phyloP scores from a whole-genome alignment of 1,140 invertebrate species.

The Euwallacea similis region DNA sequence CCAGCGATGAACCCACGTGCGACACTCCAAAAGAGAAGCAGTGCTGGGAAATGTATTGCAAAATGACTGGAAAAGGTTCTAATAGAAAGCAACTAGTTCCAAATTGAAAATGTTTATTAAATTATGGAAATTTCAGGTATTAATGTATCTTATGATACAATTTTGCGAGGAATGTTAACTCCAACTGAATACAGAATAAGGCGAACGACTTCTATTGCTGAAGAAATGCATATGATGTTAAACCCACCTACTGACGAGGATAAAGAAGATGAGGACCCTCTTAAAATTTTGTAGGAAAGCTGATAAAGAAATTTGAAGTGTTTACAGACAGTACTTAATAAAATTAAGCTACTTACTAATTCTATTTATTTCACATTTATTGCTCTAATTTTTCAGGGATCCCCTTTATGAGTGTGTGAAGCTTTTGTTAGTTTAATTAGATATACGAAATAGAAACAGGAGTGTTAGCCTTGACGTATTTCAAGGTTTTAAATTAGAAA shows the following conservation, averaged over 20 bases:
- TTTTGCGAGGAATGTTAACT: slow-evolving; percentile 70
- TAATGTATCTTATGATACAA: slow-evolving; percentile 68
- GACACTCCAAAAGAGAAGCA: slow-evolving; percentile 56
- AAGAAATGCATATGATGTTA: slow-evolving; percentile 30
- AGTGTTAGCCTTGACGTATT: too few relatives aligned
- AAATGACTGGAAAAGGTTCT: slow-evolving; percentile 66
- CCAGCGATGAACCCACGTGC: slow-evolving; percentile 11
- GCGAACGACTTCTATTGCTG: slow-evolving; percentile 36
- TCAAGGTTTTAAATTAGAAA: too few relatives aligned
- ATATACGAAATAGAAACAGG: too few relatives aligned
- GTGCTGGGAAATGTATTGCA: slow-evolving; percentile 68
- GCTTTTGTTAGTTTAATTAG: too few relatives aligned
- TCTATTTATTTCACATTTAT: too few relatives aligned
- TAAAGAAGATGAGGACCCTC: not conserved
- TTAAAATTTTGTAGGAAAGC: not conserved
- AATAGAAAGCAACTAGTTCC: not conserved
- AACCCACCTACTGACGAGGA: slow-evolving; percentile 10
- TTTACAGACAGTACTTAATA: too few relatives aligned
- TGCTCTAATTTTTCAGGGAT: too few relatives aligned
- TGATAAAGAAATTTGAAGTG: too few relatives aligned
- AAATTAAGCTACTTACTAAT: too few relatives aligned
- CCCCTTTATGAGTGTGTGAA: too few relatives aligned
- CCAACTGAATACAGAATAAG: slow-evolving; percentile 67
- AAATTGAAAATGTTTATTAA: not conserved
- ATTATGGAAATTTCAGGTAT: slow-evolving; percentile 51